Evolutionary conservation across 2,888 invertebrate genomes (phyloP).

Genomic region (Nowickia ferox): DNA sequence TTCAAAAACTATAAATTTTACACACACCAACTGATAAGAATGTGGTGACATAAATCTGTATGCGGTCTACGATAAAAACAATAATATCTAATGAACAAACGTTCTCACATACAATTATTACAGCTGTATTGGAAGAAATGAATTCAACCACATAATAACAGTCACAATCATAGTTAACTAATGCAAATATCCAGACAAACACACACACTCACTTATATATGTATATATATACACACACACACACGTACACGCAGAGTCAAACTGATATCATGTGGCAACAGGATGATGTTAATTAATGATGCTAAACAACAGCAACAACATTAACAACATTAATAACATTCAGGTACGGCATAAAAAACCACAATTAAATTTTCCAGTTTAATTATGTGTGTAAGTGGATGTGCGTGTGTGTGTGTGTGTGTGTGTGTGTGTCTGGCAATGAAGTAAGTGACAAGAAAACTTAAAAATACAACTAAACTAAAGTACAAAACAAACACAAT

Average conservation of each 20-base stretch:
- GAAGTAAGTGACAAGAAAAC: slow-evolving; percentile 16
- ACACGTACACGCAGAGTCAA: neutral
- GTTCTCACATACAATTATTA: neutral
- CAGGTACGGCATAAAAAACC: slow-evolving; percentile 47
- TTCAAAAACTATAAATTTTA: slow-evolving; percentile 61
- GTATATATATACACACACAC: neutral
- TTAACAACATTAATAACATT: slow-evolving; percentile 13
- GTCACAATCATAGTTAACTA: neutral
- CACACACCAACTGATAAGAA: slow-evolving; percentile 67
- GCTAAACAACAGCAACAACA: slow-evolving; percentile 23
- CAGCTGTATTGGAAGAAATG: neutral
- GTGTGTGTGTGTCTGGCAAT: neutral
- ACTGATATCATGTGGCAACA: slow-evolving; percentile 47
- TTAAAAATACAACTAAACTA: neutral
- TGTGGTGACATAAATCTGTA: slow-evolving; percentile 70
- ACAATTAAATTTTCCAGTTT: slow-evolving; percentile 64
- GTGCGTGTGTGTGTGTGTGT: neutral
- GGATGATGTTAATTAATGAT: slow-evolving; percentile 68
- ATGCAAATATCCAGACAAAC: neutral
- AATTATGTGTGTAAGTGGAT: slow-evolving; percentile 32
- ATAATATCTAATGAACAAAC: neutral
- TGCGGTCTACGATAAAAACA: slow-evolving; percentile 46
- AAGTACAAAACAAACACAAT: neutral
- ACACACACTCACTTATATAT: neutral
- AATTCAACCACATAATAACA: slow-evolving; percentile 47